Base-by-base conservation (phyloP, 2,888 invertebrate genomes). In the Lasius platythorax region DNA sequence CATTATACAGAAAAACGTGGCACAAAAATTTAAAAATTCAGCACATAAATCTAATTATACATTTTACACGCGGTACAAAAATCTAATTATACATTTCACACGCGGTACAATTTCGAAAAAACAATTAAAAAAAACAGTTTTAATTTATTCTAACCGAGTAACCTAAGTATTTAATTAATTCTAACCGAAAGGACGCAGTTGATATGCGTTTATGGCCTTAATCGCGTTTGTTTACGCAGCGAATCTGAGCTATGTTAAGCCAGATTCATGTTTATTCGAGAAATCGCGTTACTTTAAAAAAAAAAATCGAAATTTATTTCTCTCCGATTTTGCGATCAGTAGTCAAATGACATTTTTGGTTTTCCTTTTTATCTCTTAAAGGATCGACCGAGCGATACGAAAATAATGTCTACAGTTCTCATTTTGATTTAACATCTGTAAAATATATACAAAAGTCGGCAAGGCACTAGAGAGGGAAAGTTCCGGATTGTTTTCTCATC, bases 141-240 rank as follows among this genome's bases (percentile, higher is more conserved):
- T 75, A 46, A n/a, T n/a, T n/a, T n/a, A n/a, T n/a, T n/a, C n/a
- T n/a, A n/a, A n/a, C n/a, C n/a, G n/a, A n/a, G n/a, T n/a, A n/a
- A n/a, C n/a, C n/a, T n/a, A n/a, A n/a, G n/a, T 23, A 66, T 23
- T n/a, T 23, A 40, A 23, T 18, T 33, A 6, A 15, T 3, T 30
- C 33, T 28, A 28, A 28, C 8, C 28, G 15, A 28, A 12, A 8
- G 46, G 3, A 18, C 46, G 8, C 11, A 33, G 9, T 30, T 43
- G 33, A 8, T 15, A n/a, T 4, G 30, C 30, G 40, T 12, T 37
- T 61, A 74, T n/a, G 11, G 43, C 63, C 30, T 74, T 63, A 43
- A 74, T 75, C 74, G 15, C 18, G 18, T 66, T 64, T 75, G 46
- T 66, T 75, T 75, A 75, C 33, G 30, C 33, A 61, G 33, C 43